Percentiles rank a stretch among this genome's conserved stretches.
These are phyloP conservation scores for Poeciliopsis retropinna DNA, from an alignment of 2,113 vertebrate species.

Conservation along the genomic window DNA sequence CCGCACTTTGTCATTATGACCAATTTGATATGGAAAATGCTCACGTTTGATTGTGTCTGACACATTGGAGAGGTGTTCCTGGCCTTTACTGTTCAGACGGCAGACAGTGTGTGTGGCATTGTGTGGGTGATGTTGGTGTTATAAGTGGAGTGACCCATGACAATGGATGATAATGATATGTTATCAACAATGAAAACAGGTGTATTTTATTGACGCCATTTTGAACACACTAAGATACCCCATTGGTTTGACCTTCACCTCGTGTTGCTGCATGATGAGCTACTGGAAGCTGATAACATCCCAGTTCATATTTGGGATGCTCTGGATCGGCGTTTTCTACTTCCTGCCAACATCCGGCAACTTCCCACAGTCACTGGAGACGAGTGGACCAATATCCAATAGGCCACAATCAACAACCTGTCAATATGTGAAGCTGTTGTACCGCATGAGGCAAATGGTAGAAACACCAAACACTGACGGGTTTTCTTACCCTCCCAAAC, in stretches of 20 bases:
- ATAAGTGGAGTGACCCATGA: background rate
- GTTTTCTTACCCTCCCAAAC: no score
- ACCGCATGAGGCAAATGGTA: no score
- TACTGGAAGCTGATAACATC: background rate
- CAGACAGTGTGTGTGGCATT: background rate
- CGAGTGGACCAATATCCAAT: no score
- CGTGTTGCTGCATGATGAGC: background rate
- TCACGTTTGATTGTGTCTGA: no score
- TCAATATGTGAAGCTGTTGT: no score
- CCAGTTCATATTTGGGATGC: background rate
- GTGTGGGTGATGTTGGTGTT: background rate
- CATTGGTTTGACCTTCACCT: background rate
- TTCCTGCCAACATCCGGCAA: no score
- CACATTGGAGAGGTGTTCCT: background rate
- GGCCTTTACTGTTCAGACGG: background rate
- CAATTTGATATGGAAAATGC: no score
- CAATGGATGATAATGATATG: background rate
- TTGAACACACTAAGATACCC: background rate
- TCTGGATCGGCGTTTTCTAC: background rate
- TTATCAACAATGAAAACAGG: background rate
- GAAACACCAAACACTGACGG: no score
- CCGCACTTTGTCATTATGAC: no score
- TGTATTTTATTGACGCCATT: background rate
- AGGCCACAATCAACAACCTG: no score
- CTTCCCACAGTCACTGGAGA: no score